Base-by-base conservation (phyloP, 2,888 invertebrate species). In the Lymantria dispar region DNA sequence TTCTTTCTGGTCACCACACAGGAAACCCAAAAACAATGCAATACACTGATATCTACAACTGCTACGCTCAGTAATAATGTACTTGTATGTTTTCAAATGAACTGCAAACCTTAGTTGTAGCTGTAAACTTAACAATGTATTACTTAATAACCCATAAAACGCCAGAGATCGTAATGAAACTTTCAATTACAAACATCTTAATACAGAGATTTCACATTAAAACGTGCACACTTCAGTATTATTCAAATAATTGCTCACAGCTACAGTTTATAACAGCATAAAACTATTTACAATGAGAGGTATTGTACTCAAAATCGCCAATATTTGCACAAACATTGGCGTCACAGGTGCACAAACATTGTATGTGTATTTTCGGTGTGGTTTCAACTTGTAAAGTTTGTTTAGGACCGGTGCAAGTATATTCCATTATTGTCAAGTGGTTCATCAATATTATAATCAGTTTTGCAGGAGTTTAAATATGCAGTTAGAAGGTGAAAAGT, bases 271-370 rank as follows among this genome's bases (percentile, higher is more conserved):
- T 50, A 12, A 45, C 45, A 51, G 57, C 47, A 55, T 47, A 57
- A 62, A 66, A 68, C 52, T 56, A 46, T 56, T 55, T 53, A 48
- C 49, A 54, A 54, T 47, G 44, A 45, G 46, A 50, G 43, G 39
- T 53, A 58, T 56, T 59, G 48, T 61, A 57, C 47, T 62, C 53
- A 60, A 67, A 67, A 75, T 66, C 68, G 59, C 14, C 58, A 56
- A 54, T 73, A 66, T 76, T 75, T 66, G 60, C 48, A 41, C 54
- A 48, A 62, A 59, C 43, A 66, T 77, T 77, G 78, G 78, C 76
- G 58, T 56, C 50, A 65, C 80, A 80, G 80, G 79, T 80, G 79
- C 62, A 63, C 75, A 79, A 78, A 78, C 66, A 70, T 39, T 14
- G 10, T 14, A 13, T 14, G 14, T 40, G 13, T 40, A 40, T 40